phyloP scores from a whole-genome alignment of 2,113 vertebrate genomes.

The Paradisaea rubra region DNA sequence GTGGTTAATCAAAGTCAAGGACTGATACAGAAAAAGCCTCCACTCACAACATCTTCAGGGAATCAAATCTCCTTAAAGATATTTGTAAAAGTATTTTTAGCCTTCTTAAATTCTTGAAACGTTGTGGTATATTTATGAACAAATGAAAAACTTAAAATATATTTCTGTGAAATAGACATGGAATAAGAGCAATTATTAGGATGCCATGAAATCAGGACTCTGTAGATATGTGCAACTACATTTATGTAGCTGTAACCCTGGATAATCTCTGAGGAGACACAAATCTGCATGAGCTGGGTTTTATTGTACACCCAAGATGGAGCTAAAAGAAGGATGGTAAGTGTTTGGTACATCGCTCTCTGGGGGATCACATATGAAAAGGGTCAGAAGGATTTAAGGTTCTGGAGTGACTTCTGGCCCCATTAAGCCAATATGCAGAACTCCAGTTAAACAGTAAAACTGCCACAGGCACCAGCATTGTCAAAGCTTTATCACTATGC shows the following conservation, averaged over 20 bases:
- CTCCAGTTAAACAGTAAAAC: not conserved
- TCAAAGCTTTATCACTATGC: not conserved
- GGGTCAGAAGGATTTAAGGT: not conserved
- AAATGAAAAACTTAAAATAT: not conserved
- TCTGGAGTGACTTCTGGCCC: not conserved
- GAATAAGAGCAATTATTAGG: not conserved
- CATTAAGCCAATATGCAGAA: not conserved
- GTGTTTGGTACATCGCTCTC: not conserved
- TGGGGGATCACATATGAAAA: not conserved
- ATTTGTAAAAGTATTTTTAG: constrained; percentile 30
- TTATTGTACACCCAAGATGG: not conserved
- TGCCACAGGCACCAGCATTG: not conserved
- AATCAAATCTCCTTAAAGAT: constrained; percentile 1
- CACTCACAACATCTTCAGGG: not conserved
- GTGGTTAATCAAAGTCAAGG: constrained; percentile 50
- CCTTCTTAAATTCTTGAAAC: not conserved
- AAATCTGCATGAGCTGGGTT: not conserved
- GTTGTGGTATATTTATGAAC: not conserved
- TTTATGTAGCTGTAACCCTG: not conserved
- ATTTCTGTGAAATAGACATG: not conserved
- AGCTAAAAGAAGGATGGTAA: not conserved
- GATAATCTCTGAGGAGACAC: not conserved
- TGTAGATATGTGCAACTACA: not conserved
- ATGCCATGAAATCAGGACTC: not conserved
- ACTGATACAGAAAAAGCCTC: not conserved